Conservation (phyloP, 2,113 vertebrate species). For the Spilogale gracilis region DNA sequence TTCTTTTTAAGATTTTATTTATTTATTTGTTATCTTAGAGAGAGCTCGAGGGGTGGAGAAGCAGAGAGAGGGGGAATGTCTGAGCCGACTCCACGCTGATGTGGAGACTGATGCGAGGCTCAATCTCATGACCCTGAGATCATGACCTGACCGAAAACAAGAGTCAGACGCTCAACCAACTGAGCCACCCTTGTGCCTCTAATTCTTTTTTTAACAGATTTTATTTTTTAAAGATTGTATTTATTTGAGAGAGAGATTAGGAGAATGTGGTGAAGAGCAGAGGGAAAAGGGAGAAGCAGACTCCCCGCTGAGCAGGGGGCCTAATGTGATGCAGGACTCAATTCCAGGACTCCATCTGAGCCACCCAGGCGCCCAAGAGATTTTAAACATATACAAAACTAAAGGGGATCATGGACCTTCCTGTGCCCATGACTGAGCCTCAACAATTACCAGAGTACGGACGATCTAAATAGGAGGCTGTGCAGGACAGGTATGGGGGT, state of each 20-base stretch:
- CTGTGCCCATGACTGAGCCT: background rate
- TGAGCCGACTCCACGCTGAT: background rate
- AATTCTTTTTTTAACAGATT: background rate
- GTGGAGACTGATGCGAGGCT: no score
- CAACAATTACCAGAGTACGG: fast-evolving
- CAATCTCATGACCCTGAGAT: background rate
- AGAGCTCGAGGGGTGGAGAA: background rate
- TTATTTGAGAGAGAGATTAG: background rate
- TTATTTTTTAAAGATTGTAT: background rate
- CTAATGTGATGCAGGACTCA: no score
- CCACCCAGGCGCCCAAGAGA: background rate
- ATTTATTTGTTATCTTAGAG: no score
- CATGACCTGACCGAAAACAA: background rate
- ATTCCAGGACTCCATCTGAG: no score
- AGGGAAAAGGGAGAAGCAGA: background rate
- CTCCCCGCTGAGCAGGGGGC: no score
- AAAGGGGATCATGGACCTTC: background rate
- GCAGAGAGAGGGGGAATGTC: background rate
- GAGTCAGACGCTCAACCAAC: background rate
- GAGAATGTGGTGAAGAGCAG: background rate
- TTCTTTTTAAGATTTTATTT: no score
- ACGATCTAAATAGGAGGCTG: background rate
- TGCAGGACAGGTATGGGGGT: fast-evolving
- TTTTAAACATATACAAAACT: background rate
- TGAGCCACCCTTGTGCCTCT: background rate